Evolutionary conservation across 2,113 vertebrate species (phyloP), one percentile per base, ranked within the genome.

Genomic region (Atrichornis clamosus): DNA sequence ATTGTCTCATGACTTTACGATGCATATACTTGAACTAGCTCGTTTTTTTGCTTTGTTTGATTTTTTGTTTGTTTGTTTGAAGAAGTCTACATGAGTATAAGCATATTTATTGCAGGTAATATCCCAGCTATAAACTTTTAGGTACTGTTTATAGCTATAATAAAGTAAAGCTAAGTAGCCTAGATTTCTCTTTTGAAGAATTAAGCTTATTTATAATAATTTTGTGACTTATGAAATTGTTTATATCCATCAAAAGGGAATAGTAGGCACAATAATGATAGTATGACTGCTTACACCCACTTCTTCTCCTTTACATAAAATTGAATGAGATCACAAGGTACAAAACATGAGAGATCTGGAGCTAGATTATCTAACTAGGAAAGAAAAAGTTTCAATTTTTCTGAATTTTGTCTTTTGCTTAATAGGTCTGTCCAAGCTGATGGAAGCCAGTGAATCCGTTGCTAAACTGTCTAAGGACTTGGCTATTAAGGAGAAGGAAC

Each of bases 371-470:
- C 8, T 41, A 74, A 73, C 23, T 16, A 47, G 21, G 18, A 56
- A 35, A 27, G 76, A 69, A 39, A 64, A 11, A 13, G 7, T 35
- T 23, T 50, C 47, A 26, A 39, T 70, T 28, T 93, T 82, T 95
- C 33, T 96, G 63, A 93, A 56, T 67, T 94, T 79, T 83, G 9
- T 91, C 17, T 59, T 95, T 84, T 68, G 46, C 15, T 60, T 59
- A 22, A 70, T 70, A 98, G 98, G 98, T 90, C 97, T 99, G 49
- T 84, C 96, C 86, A 99, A 99, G 93, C 96, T 99, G 50, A 98
- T 98, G 98, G 98, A 99, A 81, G 98, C 99, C 18, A 98, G 98
- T 69, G 98, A 98, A 89, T 99, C 99, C 52, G 97, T 98, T 28
- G 98, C 97, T 47, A 87, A 97, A 44, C 98, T 98, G 37, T 98